Conservation (phyloP, 1,140 invertebrate genomes). For the Artemia franciscana region DNA sequence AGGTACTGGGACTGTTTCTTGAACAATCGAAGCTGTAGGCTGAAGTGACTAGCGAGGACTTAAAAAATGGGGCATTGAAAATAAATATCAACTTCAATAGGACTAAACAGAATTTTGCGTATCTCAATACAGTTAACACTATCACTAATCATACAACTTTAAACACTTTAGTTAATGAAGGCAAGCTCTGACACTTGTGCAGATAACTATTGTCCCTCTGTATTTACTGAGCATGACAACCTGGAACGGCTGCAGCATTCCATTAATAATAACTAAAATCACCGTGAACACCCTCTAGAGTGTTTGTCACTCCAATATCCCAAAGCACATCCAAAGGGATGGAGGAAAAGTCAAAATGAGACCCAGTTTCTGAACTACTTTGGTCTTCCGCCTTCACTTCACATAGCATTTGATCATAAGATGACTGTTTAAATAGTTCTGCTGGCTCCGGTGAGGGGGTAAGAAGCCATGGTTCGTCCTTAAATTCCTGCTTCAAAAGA, state of each 20-base stretch:
- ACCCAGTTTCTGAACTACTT: slow-evolving; percentile 21
- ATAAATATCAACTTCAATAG: too few relatives aligned
- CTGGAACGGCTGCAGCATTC: background rate
- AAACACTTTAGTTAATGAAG: too few relatives aligned
- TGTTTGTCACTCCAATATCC: slow-evolving; percentile 30
- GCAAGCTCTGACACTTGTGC: too few relatives aligned
- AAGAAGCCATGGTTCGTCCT: background rate
- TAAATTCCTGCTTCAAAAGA: slow-evolving; percentile 1
- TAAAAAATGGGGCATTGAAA: too few relatives aligned
- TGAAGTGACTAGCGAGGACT: too few relatives aligned
- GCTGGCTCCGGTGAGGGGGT: background rate
- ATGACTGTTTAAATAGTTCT: slow-evolving; percentile 11
- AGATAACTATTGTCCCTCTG: too few relatives aligned
- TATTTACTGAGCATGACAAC: too few relatives aligned
- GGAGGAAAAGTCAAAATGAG: slow-evolving; percentile 53
- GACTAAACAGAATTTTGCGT: too few relatives aligned
- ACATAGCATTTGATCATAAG: slow-evolving; percentile 10
- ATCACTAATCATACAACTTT: too few relatives aligned
- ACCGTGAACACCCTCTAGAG: slow-evolving; percentile 10
- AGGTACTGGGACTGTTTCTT: too few relatives aligned
- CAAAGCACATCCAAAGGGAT: slow-evolving; percentile 34
- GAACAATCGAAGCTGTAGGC: too few relatives aligned
- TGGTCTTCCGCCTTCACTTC: background rate
- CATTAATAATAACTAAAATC: background rate
- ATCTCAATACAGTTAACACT: too few relatives aligned